Conservation (phyloP, 2,888 invertebrate species). For the Phortica magna region DNA sequence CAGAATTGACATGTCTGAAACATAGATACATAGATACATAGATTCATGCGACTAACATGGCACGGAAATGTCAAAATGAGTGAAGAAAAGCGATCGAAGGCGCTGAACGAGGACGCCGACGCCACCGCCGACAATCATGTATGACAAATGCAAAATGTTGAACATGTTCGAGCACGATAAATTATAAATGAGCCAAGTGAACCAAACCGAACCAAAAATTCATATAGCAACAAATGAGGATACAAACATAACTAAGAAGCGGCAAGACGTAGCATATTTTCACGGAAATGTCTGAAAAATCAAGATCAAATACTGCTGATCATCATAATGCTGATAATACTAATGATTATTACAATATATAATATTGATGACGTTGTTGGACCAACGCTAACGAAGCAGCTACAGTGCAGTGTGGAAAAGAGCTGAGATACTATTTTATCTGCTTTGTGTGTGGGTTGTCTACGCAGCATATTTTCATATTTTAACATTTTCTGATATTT, state of each 20-base stretch:
- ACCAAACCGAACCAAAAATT: background rate
- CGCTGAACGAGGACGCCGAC: background rate
- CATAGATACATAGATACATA: background rate
- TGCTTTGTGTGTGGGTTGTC: slow-evolving; percentile 22
- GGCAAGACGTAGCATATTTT: background rate
- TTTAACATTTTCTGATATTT: slow-evolving; percentile 8
- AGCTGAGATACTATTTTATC: background rate
- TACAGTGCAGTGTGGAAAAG: background rate
- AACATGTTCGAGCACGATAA: slow-evolving; percentile 71
- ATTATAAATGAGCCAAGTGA: slow-evolving; percentile 64
- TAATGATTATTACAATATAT: too few species aligned
- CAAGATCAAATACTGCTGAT: background rate
- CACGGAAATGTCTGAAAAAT: background rate
- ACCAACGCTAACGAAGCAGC: background rate
- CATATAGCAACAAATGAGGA: background rate
- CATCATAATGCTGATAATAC: too few species aligned
- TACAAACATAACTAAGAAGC: background rate
- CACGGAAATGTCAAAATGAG: slow-evolving; percentile 15
- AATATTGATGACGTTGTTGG: background rate
- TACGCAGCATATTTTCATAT: slow-evolving; percentile 27
- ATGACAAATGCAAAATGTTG: slow-evolving; percentile 24
- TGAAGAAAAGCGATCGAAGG: background rate
- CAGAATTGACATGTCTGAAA: background rate
- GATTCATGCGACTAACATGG: too few species aligned
- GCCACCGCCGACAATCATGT: background rate